Conservation (phyloP, 1,140 invertebrate species). For the Aphelenchoides fujianensis region DNA sequence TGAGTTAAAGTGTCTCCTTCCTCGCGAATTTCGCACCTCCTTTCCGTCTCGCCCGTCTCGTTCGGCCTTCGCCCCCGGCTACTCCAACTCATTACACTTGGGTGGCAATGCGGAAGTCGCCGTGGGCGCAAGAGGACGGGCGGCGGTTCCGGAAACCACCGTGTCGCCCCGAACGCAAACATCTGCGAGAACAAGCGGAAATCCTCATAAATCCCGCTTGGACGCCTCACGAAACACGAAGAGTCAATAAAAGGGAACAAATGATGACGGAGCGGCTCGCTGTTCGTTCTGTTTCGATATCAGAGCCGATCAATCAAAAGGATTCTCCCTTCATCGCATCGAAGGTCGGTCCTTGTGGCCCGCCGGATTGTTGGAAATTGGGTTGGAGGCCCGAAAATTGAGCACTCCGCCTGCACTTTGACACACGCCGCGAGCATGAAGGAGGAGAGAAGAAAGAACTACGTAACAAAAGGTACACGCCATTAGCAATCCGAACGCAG, state of each 20-base stretch:
- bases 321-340: neutral
- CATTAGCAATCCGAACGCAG: neutral
- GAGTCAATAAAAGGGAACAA: neutral
- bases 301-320: neutral
- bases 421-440: neutral
- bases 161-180: neutral
- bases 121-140: neutral
- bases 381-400: neutral
- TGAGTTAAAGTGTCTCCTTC: slow-evolving; percentile 1
- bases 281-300: neutral
- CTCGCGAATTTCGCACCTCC: neutral
- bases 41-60: neutral
- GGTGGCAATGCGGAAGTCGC: no score
- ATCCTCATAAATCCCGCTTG: neutral
- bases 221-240: no score
- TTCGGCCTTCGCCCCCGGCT: neutral
- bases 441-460: no score
- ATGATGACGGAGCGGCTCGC: neutral
- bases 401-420: neutral
- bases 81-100: no score
- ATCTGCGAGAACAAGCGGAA: neutral
- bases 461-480: slow-evolving; percentile 5
- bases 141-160: neutral
- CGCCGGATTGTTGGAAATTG: slow-evolving; percentile 1
- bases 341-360: neutral